Evolutionary conservation across 2,888 invertebrate species (phyloP).

Genomic region (Byasa hedistus): DNA sequence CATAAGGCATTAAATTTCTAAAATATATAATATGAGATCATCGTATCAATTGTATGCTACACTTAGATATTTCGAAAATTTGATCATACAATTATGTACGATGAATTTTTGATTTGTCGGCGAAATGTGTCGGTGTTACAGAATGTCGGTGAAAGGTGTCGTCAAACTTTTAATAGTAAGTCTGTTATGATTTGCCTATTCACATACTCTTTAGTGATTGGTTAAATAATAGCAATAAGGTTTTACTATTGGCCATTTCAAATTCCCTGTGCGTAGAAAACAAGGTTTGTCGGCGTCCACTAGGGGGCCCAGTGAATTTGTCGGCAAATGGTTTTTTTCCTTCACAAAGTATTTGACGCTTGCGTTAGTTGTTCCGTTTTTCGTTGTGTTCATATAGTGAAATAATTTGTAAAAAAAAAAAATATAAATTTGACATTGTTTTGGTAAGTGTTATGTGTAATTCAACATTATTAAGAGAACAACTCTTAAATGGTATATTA

Average conservation of each 20-base stretch:
- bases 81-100: background rate
- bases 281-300: conserved; percentile 58
- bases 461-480: conserved; percentile 26
- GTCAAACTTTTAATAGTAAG: conserved; percentile 47
- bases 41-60: background rate
- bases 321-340: conserved; percentile 66
- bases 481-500: conserved; percentile 5
- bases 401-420: conserved; percentile 57
- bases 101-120: conserved; percentile 37
- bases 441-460: conserved; percentile 63
- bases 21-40: background rate
- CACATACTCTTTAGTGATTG: conserved; percentile 37
- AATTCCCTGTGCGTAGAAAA: conserved; percentile 43
- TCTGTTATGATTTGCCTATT: conserved; percentile 50
- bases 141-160: conserved; percentile 53
- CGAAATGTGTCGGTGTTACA: conserved; percentile 46
- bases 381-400: conserved; percentile 56
- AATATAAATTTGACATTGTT: conserved; percentile 59
- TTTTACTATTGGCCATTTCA: conserved; percentile 38
- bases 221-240: conserved; percentile 8
- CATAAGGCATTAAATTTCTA: background rate
- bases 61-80: background rate
- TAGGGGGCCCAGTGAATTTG: conserved; percentile 53
- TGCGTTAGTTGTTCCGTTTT: conserved; percentile 68
- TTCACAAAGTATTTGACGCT: conserved; percentile 65